Conservation (phyloP, 2,113 vertebrate species). For the Engystomops pustulosus region DNA sequence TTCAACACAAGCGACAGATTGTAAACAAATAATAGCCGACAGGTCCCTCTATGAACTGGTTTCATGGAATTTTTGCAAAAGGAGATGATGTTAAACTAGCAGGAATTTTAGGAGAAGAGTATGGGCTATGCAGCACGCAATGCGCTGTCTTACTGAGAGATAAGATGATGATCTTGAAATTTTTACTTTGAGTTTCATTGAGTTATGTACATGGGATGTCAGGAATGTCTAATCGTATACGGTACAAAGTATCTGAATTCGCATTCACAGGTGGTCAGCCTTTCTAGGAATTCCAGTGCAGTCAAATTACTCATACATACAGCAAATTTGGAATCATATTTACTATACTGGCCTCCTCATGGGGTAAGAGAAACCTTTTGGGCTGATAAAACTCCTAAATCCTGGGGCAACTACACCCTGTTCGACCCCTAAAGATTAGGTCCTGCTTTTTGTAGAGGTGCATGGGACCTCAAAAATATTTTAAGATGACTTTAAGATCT, state of each 20-base stretch:
- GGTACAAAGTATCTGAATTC: neutral
- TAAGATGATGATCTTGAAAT: neutral
- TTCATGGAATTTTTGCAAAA: neutral
- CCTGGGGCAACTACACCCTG: too few relatives aligned
- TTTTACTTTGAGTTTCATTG: neutral
- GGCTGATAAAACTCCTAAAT: too few relatives aligned
- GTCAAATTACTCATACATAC: too few relatives aligned
- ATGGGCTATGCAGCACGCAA: neutral
- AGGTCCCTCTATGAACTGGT: neutral
- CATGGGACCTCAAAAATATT: too few relatives aligned
- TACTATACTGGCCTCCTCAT: too few relatives aligned
- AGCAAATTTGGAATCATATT: too few relatives aligned
- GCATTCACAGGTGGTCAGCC: neutral
- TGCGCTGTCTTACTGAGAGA: neutral
- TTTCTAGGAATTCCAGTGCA: neutral
- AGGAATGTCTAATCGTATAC: neutral
- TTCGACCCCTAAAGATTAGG: too few relatives aligned
- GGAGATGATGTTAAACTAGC: neutral
- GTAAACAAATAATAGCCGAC: neutral
- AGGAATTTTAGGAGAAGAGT: neutral
- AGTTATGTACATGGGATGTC: neutral
- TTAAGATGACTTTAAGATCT: too few relatives aligned
- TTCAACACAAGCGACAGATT: neutral
- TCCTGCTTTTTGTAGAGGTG: too few relatives aligned
- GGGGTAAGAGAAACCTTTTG: too few relatives aligned